Base-by-base conservation (phyloP, 2,888 invertebrate species). In the Drosophila ochracea region DNA sequence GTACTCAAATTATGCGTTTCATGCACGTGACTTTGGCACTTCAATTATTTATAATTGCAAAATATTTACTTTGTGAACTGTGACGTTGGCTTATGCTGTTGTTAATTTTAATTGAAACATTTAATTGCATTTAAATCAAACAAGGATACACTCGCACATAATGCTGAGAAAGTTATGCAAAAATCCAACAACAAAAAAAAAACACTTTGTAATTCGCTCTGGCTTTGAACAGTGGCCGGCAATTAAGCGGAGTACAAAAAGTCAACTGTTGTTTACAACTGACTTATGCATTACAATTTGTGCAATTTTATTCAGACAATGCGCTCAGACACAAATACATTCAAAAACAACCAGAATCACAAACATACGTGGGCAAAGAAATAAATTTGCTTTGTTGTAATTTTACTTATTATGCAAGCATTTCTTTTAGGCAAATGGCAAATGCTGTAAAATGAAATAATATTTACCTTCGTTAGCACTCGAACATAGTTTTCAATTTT, bases 381-480 rank as follows among this genome's bases (percentile, higher is more conserved):
- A 60, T 57, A 66, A 52, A 62, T 68, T n/a, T 50, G n/a, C 39
- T 57, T 63, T 65, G 41, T 52, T 58, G 55, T 72, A 72, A 68
- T 70, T 76, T 64, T 35, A 64, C 61, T 75, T 75, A 77, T 79
- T 84, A 74, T 84, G 74, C 83, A 83, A 79, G 39, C 60, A 70
- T 73, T 76, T 80, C 76, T 65, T 63, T 54, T 67, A 25, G 33
- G 37, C 35, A 53, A 55, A 59, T 62, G 49, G 62, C 53, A 71
- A 84, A 69, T 79, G 68, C 61, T 49, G 67, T 69, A 73, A 82
- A 86, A 87, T 76, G 84, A 87, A 85, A 85, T 82, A 85, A 85
- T 86, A 85, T 86, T 86, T 86, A 85, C 88, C 86, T 86, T 86
- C 86, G 85, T 86, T 86, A 86, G 86, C 85, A 84, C 84, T 76